Base-by-base conservation (phyloP, 2,113 vertebrate genomes). In the Acanthisitta chloris region DNA sequence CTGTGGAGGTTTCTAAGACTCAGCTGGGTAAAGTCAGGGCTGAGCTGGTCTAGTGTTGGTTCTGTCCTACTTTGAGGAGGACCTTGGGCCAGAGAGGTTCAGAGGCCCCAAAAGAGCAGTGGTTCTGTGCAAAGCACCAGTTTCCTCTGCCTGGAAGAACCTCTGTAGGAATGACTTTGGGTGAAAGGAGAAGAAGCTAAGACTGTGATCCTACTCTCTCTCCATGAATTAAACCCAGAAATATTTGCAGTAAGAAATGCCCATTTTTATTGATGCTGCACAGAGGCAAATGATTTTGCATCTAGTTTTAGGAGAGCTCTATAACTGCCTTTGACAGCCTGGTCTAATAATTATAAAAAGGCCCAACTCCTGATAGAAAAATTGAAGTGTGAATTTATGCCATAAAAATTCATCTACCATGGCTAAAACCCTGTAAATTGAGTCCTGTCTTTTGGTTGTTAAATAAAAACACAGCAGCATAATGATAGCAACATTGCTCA, bases 321-420 rank as follows among this genome's bases (percentile, higher is more conserved):
- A 93, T 93, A 96, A 94, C 86, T 81, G 76, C 29, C 83, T 96
- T 88, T 97, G 96, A 95, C 94, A 96, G 88, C 54, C 48, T 72
- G 58, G 45, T 66, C 92, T 96, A 92, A 93, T 96, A 95, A 83
- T 92, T 96, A 96, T 96, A 95, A 97, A 96, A 96, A 85, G 76
- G 42, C 87, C 84, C 57, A 84, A 86, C 57, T 96, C 51, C 77
- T 82, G 81, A 71, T 67, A 92, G 90, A 66, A 95, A 94, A 96
- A 89, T 72, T 87, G 73, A 81, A 94, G 79, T 52, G 89, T 84
- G 91, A 93, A 88, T 97, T 94, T 92, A 71, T 90, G 84, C 81
- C 94, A 94, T 97, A 95, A 96, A 97, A 95, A 96, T 97, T 95
- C 92, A 97, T 95, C 88, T 96, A 92, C 94, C 95, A 46, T 95